Conservation (phyloP, 2,888 invertebrate species). For the Tineola bisselliella region DNA sequence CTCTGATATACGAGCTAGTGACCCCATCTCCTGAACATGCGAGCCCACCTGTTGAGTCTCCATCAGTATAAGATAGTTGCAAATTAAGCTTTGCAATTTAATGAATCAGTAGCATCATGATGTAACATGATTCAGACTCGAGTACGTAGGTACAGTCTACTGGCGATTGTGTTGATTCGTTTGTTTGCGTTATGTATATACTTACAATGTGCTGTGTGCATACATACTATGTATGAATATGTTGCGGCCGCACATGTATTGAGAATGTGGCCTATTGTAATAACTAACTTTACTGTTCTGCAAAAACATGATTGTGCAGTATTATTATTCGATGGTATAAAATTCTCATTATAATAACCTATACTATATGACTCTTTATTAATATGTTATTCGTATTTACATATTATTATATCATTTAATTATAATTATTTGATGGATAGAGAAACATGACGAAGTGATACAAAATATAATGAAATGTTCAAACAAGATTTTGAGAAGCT, state of each 20-base stretch:
- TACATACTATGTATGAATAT: neutral
- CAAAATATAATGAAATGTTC: neutral
- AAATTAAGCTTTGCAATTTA: neutral
- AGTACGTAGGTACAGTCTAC: slow-evolving; percentile 11
- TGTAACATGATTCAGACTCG: slow-evolving; percentile 11
- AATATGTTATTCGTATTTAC: too few species aligned
- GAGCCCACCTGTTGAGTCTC: slow-evolving; percentile 16
- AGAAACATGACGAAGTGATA: neutral
- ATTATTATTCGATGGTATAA: neutral
- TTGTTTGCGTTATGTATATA: neutral
- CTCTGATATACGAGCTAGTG: neutral
- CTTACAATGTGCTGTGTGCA: neutral
- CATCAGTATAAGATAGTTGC: slow-evolving; percentile 3
- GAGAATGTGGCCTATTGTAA: neutral
- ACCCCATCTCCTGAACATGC: neutral
- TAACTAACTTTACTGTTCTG: neutral
- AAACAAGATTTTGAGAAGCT: neutral
- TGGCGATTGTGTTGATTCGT: slow-evolving; percentile 11
- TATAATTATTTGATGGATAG: too few species aligned
- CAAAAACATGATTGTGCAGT: neutral
- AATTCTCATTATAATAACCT: too few species aligned
- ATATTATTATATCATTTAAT: too few species aligned
- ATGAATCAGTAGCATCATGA: neutral
- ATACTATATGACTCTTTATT: too few species aligned
- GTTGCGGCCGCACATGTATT: neutral